Evolutionary conservation across 2,113 vertebrate species (phyloP).

Genomic region (Montifringilla adamsi): DNA sequence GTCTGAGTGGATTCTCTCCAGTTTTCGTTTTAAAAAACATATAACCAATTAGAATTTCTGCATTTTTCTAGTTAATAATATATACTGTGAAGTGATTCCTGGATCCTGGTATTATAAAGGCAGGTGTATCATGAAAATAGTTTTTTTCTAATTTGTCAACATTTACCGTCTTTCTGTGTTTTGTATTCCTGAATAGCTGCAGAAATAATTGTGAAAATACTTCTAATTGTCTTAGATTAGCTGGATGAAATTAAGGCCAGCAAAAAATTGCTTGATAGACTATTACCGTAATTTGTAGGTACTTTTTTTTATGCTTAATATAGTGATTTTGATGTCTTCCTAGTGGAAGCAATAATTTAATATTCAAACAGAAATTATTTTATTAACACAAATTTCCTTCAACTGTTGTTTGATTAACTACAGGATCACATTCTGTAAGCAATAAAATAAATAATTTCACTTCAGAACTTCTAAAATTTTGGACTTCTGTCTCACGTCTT

Average conservation of each 20-base stretch:
- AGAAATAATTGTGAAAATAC: slow-evolving; percentile 54
- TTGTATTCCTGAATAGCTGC: slow-evolving; percentile 29
- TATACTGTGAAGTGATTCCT: background rate
- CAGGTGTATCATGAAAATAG: background rate
- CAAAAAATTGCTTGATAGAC: slow-evolving; percentile 10
- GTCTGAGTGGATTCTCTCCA: background rate
- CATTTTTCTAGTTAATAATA: background rate
- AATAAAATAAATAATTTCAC: background rate
- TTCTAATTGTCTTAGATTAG: slow-evolving; percentile 34
- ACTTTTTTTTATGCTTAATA: background rate
- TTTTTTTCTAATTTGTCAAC: background rate
- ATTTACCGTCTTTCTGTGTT: background rate
- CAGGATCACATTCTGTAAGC: background rate
- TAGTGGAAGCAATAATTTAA: slow-evolving; percentile 28
- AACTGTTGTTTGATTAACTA: background rate
- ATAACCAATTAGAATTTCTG: background rate
- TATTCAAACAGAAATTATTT: slow-evolving; percentile 29
- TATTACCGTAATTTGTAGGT: background rate
- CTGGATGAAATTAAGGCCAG: slow-evolving; percentile 34
- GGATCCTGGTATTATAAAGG: background rate
- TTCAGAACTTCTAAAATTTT: background rate
- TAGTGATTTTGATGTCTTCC: slow-evolving; percentile 20
- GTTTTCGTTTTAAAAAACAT: background rate
- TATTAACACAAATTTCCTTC: background rate
- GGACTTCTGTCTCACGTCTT: background rate